Evolutionary conservation across 1,140 invertebrate species (phyloP).

Genomic region (Euwallacea similis): DNA sequence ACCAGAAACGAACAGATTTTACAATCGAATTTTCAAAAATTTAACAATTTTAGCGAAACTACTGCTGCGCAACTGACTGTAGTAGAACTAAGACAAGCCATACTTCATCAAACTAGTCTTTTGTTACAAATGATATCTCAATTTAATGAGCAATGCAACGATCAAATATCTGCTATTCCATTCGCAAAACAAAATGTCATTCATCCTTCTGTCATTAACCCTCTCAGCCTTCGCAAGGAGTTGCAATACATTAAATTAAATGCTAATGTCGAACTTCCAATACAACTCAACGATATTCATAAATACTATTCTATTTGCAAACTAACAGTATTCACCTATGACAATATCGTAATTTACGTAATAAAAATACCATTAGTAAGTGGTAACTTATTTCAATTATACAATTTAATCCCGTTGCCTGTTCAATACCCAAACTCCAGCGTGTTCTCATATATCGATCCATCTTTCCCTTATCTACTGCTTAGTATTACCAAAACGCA

Average conservation of each 20-base stretch:
- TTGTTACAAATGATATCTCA: constrained; percentile 22
- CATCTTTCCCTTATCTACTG: constrained; percentile 17
- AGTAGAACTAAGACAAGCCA: neutral
- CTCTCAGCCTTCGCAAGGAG: constrained; percentile 12
- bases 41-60: neutral
- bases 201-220: constrained; percentile 29
- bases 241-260: constrained; percentile 17
- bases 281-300: constrained; percentile 12
- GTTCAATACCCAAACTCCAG: neutral
- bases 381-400: constrained; percentile 5
- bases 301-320: constrained; percentile 19
- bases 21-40: constrained; percentile 12
- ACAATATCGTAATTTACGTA: constrained; percentile 10
- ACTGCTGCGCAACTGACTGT: neutral
- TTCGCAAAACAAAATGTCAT: constrained; percentile 38
- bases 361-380: constrained; percentile 13
- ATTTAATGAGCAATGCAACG: constrained; percentile 32
- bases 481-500: constrained; percentile 20
- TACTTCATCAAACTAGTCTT: constrained; percentile 19
- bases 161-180: constrained; percentile 26
- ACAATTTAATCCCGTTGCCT: constrained; percentile 16
- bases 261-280: constrained; percentile 18
- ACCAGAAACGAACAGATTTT: constrained; percentile 3
- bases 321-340: constrained; percentile 5
- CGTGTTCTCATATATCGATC: constrained; percentile 24